Conservation (phyloP, 92 coral and sea anemone genomes). For the Epizoanthus scotinus region DNA sequence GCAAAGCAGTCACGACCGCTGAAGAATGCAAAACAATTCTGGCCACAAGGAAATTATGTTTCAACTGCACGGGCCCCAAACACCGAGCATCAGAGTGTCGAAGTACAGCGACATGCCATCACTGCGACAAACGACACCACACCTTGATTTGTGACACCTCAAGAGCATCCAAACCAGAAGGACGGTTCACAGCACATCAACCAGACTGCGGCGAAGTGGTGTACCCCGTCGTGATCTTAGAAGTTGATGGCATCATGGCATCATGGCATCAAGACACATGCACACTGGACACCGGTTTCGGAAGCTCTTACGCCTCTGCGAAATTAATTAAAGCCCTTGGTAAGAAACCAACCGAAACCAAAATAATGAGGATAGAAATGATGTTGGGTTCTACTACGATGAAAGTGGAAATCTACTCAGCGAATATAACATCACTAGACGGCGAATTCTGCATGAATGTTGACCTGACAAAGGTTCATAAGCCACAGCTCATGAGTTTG, state of each 20-base stretch:
- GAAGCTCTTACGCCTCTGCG: constrained; percentile 58
- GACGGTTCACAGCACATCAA: constrained; percentile 38
- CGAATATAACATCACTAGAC: constrained; percentile 27
- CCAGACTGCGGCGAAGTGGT: constrained; percentile 35
- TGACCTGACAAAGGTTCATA: constrained; percentile 38
- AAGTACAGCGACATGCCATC: constrained; percentile 41
- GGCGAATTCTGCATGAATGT: constrained; percentile 44
- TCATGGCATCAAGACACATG: constrained; percentile 46
- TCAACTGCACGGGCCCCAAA: constrained; percentile 43
- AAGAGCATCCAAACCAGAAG: constrained; percentile 38
- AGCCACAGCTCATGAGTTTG: constrained; percentile 47
- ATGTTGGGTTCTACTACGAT: constrained; percentile 50
- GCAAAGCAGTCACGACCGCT: constrained; percentile 33
- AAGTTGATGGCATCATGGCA: constrained; percentile 50
- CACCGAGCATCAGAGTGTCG: constrained; percentile 36
- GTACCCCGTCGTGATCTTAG: constrained; percentile 44
- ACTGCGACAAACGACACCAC: constrained; percentile 54
- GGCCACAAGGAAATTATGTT: constrained; percentile 48
- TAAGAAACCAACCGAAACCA: constrained; percentile 26
- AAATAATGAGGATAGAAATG: constrained; percentile 44
- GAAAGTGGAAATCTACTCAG: constrained; percentile 42
- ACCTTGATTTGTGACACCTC: constrained; percentile 43
- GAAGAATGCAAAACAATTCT: constrained; percentile 39
- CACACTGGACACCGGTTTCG: constrained; percentile 59
- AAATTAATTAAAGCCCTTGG: constrained; percentile 27